A percentile compares a stretch with the other conserved stretches of the same genome.
Evolutionary conservation across 2,888 invertebrate genomes (phyloP).

Genomic region (Oligia fasciuncula): DNA sequence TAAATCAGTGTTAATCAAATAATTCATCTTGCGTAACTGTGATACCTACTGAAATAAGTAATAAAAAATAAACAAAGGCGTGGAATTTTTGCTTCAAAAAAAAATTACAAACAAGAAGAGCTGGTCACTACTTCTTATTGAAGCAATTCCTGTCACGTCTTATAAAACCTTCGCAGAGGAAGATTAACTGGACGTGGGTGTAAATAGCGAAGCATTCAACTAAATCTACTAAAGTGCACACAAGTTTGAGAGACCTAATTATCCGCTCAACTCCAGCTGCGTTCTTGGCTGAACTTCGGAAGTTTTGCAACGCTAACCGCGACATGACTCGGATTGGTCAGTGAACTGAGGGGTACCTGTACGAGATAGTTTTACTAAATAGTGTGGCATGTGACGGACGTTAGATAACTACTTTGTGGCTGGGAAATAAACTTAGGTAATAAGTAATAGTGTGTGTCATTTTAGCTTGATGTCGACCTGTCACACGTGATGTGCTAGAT

Average conservation of each 20-base stretch:
- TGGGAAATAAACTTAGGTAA: constrained; percentile 16
- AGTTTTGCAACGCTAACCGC: constrained; percentile 42
- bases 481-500: background rate
- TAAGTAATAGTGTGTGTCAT: background rate
- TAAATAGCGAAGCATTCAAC: constrained; percentile 23
- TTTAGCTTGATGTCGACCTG: background rate
- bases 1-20: too few relatives aligned
- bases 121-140: background rate
- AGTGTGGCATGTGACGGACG: constrained; percentile 16
- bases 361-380: constrained; percentile 14
- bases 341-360: constrained; percentile 33
- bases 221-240: constrained; percentile 30
- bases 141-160: background rate
- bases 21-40: too few relatives aligned
- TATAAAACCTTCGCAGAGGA: background rate
- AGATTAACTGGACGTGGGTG: background rate
- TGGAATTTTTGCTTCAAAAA: too few relatives aligned
- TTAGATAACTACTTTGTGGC: constrained; percentile 26
- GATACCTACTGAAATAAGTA: too few relatives aligned
- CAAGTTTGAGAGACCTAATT: constrained; percentile 38
- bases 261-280: constrained; percentile 42
- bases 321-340: constrained; percentile 46
- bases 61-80: background rate
- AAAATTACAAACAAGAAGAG: background rate
- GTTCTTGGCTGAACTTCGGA: constrained; percentile 46